A percentile compares a stretch with the other conserved stretches of the same genome.
These are phyloP conservation scores for Rhinoptilus africanus DNA, from an alignment of 2,113 vertebrate species.

Conservation along the genomic window DNA sequence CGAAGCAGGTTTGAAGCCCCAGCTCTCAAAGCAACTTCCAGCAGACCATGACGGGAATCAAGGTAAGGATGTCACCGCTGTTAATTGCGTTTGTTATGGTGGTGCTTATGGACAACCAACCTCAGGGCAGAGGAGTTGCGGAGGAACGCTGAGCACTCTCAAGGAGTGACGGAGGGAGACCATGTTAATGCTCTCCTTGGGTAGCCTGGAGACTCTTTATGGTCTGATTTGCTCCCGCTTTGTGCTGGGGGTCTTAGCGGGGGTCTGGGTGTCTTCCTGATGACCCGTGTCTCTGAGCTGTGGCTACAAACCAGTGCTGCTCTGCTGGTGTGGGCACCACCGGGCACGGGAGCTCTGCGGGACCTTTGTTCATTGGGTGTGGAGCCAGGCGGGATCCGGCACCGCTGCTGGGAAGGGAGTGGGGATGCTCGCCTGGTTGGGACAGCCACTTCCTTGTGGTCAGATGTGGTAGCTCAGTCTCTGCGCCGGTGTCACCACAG, in stretches of 20 bases:
- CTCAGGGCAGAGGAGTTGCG: not conserved
- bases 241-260: not conserved
- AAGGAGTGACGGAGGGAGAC: accelerated
- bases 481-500: not conserved
- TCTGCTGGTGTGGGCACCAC: not conserved
- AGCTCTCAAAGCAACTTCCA: not conserved
- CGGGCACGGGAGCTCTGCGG: accelerated
- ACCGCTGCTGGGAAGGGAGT: accelerated
- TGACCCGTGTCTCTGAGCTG: not conserved
- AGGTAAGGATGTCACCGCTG: slow-evolving; percentile 26
- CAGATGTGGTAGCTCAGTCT: accelerated
- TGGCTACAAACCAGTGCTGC: not conserved
- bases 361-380: not conserved
- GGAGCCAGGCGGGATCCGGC: not conserved
- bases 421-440: not conserved
- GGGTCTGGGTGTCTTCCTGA: not conserved
- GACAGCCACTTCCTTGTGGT: accelerated
- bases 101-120: not conserved
- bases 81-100: not conserved
- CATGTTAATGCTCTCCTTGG: accelerated
- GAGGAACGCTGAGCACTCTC: not conserved
- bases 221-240: not conserved
- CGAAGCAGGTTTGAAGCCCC: not conserved
- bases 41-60: not conserved
- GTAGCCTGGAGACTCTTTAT: not conserved